Base-by-base conservation (phyloP, 2,797 vertebrate genomes). In the Cyprinella venusta region DNA sequence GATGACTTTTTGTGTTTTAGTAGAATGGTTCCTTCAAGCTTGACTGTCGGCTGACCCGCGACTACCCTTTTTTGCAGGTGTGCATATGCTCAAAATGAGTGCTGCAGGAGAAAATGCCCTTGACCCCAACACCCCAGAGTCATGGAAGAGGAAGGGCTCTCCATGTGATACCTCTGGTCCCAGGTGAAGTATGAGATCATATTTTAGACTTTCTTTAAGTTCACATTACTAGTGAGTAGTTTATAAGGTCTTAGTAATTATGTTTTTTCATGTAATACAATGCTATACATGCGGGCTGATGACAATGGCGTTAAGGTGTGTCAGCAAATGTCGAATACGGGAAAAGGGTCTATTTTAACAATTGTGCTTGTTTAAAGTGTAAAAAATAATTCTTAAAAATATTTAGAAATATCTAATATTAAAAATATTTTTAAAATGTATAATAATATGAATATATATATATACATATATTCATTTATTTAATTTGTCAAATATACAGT, bases 121-220 rank as follows among this genome's bases (percentile, higher is more conserved):
- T 18, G 97, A 98, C 92, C 95, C 96, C 83, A 92, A 93, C 87
- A 94, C 95, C 90, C 91, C 94, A 42, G 97, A 98, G 91, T 95
- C 96, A 75, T 96, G 96, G 86, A 99, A 98, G 93, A 96, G 97
- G 90, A 99, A 96, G 91, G 95, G 96, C 88, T 96, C 96, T 0
- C 96, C 96, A 87, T 98, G 97, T 81, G 96, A 98, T 91, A 96
- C 96, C 3, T 94, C 96, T 68, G 96, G 95, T 78, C 96, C 96
- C 88, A 98, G 96, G 97, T 98, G 93, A 79, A 89, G 80, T 80
- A 2, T 82, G 15, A 50, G 64, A 26, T 70, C 12, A 21, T 21
- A 38, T 19, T 8, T 59, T 16, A 63, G 59, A 30, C 63, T 75
- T 16, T 18, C 45, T 40, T 54, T 48, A 16, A 40, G 26, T 61